Percentiles rank a stretch among this genome's conserved stretches.
Evolutionary conservation across 2,888 invertebrate genomes (phyloP).

Genomic region (Galerucella nymphaeae): DNA sequence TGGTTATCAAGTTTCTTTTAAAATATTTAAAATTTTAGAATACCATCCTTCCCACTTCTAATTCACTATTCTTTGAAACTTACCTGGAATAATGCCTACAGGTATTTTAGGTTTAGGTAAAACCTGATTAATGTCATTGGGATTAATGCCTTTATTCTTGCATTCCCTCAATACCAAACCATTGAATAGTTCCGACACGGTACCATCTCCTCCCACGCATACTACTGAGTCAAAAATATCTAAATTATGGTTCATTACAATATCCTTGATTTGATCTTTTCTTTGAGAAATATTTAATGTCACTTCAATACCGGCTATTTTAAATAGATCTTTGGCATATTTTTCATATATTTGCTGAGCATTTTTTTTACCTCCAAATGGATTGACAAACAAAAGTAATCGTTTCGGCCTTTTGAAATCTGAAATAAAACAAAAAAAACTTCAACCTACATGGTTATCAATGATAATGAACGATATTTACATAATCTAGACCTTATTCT

Average conservation of each 20-base stretch:
- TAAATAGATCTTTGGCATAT: constrained; percentile 75
- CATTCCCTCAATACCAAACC: constrained; percentile 74
- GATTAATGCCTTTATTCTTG: constrained; percentile 67
- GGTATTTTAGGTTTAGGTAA: constrained; percentile 68
- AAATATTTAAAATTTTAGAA: no score
- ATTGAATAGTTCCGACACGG: constrained; percentile 83
- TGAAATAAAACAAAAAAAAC: constrained; percentile 53
- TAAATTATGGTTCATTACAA: constrained; percentile 69
- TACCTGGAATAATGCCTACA: constrained; percentile 72
- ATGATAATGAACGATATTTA: not conserved
- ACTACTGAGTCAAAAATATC: constrained; percentile 76
- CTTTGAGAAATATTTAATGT: constrained; percentile 78
- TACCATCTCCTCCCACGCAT: constrained; percentile 89
- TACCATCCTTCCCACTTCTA: no score
- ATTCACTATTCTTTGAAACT: not conserved
- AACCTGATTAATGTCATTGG: constrained; percentile 66
- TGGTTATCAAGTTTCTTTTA: no score
- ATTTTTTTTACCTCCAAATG: constrained; percentile 82
- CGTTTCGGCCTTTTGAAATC: constrained; percentile 73
- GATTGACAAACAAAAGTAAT: constrained; percentile 84
- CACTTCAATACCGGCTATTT: constrained; percentile 74
- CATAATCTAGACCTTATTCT: not conserved
- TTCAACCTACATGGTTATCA: not conserved
- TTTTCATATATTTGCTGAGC: constrained; percentile 80
- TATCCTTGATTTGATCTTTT: constrained; percentile 81